These are phyloP conservation scores for Melangyna quadrimaculata DNA, from an alignment of 2,888 invertebrate genomes.

Conservation along the genomic window DNA sequence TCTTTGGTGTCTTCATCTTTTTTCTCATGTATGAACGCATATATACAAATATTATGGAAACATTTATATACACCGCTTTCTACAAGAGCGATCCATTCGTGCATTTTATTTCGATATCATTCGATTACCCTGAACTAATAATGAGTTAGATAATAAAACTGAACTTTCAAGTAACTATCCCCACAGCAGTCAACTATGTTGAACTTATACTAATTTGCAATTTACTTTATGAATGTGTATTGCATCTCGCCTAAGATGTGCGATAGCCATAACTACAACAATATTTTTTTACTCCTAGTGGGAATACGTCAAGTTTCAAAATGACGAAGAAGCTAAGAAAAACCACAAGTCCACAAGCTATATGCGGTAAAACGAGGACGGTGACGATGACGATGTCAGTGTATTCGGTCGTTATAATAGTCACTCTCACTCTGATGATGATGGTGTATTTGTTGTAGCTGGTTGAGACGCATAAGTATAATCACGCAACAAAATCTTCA, in stretches of 20 bases:
- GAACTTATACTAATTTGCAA: conserved; percentile 69
- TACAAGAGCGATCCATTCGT: no score
- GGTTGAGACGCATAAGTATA: conserved; percentile 55
- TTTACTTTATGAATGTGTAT: conserved; percentile 71
- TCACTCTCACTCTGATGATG: conserved; percentile 17
- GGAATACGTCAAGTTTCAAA: conserved; percentile 62
- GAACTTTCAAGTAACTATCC: conserved; percentile 9
- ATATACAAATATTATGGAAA: no score
- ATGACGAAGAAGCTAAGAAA: conserved; percentile 56
- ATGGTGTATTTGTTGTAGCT: conserved; percentile 45
- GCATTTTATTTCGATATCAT: no score
- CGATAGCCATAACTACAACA: conserved; percentile 68
- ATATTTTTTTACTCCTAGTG: conserved; percentile 35
- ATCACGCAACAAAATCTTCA: conserved; percentile 65
- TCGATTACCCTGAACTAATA: no score
- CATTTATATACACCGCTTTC: no score
- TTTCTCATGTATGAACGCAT: no score
- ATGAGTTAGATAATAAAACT: neutral
- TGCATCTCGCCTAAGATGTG: conserved; percentile 67
- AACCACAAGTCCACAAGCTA: conserved; percentile 9
- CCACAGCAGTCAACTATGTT: conserved; percentile 42
- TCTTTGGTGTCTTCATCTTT: no score
- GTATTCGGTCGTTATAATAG: conserved; percentile 22
- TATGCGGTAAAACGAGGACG: neutral
- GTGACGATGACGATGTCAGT: neutral